phyloP scores from a whole-genome alignment of 2,888 invertebrate genomes.

The Himalopsyche kuldschensis region DNA sequence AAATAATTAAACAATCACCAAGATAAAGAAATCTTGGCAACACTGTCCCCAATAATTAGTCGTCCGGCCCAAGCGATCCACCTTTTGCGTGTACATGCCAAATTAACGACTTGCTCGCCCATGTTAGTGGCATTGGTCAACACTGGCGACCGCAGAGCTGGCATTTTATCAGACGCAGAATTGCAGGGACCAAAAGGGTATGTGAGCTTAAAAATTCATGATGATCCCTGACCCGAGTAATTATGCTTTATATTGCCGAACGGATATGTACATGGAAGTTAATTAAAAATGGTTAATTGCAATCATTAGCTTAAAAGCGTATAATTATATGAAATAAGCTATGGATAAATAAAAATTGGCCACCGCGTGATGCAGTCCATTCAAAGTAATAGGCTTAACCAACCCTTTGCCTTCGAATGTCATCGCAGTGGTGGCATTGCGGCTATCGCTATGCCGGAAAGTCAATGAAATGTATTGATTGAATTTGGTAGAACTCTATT shows the following conservation, averaged over 20 bases:
- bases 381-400: too few relatives aligned
- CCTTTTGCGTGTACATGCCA: neutral
- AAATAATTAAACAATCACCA: neutral
- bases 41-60: neutral
- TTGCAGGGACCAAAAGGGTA: neutral
- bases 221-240: neutral
- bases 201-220: neutral
- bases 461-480: too few relatives aligned
- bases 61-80: neutral
- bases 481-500: too few relatives aligned
- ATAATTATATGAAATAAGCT: too few relatives aligned
- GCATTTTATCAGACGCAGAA: neutral
- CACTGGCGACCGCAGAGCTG: neutral
- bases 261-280: neutral
- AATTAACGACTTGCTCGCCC: neutral
- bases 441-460: too few relatives aligned
- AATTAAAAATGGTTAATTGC: neutral
- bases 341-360: too few relatives aligned
- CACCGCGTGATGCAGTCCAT: too few relatives aligned
- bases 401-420: too few relatives aligned
- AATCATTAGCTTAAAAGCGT: neutral
- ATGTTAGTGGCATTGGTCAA: neutral
- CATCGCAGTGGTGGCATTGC: too few relatives aligned
- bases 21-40: neutral
- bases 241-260: neutral